Conservation (phyloP, 1,140 invertebrate species). For the Bactericera cockerelli region DNA sequence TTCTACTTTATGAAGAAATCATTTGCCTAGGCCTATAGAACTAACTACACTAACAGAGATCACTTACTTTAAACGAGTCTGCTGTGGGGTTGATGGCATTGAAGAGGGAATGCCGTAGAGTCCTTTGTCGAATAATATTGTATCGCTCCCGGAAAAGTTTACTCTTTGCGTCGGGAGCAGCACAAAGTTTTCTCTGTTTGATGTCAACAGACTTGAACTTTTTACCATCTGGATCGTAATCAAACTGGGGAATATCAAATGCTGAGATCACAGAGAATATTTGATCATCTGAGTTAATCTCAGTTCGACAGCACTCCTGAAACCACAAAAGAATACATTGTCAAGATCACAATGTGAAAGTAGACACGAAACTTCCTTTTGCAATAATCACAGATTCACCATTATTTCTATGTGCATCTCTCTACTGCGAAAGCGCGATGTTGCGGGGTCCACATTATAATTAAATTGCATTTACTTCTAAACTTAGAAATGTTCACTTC, state of each 20-base stretch:
- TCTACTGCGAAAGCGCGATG: too few species aligned
- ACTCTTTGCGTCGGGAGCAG: slow-evolving; percentile 51
- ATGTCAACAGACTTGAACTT: slow-evolving; percentile 49
- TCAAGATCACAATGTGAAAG: too few species aligned
- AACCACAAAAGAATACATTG: slow-evolving; percentile 16
- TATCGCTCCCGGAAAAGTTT: slow-evolving; percentile 54
- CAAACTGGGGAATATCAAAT: slow-evolving; percentile 60
- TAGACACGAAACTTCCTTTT: background rate
- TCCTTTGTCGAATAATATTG: slow-evolving; percentile 20
- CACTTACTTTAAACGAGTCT: slow-evolving; percentile 27
- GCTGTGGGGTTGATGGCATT: slow-evolving; percentile 12
- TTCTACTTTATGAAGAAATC: too few species aligned
- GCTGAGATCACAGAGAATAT: slow-evolving; percentile 65
- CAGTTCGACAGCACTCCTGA: slow-evolving; percentile 48
- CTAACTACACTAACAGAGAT: too few species aligned
- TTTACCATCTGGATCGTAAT: slow-evolving; percentile 58
- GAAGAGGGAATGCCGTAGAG: slow-evolving; percentile 14
- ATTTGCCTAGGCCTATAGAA: too few species aligned
- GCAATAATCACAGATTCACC: background rate
- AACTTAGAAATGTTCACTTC: too few species aligned
- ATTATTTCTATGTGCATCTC: slow-evolving; percentile 11
- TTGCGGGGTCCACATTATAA: too few species aligned
- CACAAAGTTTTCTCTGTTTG: slow-evolving; percentile 38
- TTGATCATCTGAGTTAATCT: slow-evolving; percentile 58
- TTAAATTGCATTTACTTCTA: too few species aligned